A percentile compares a stretch with the other conserved stretches of the same genome.
Evolutionary conservation across 2,113 vertebrate genomes (phyloP).

Genomic region (Dunckerocampus dactyliophorus): DNA sequence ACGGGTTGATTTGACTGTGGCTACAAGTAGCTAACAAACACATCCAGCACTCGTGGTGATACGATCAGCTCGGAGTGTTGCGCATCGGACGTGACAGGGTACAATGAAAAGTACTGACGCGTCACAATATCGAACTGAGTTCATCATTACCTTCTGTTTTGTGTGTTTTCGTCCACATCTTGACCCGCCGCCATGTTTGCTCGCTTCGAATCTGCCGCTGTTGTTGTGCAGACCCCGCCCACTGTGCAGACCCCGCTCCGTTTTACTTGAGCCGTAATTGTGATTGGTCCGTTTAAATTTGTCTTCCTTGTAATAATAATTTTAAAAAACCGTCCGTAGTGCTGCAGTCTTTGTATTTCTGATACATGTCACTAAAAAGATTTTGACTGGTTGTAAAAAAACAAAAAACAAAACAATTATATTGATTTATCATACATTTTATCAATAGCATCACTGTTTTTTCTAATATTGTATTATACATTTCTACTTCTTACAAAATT

Average conservation of each 20-base stretch:
- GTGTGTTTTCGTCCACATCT: conserved; percentile 61
- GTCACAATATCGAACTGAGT: fast-evolving
- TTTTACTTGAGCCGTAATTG: not conserved
- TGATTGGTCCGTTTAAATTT: conserved; percentile 72
- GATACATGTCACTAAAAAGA: too few species aligned
- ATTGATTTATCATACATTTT: too few species aligned
- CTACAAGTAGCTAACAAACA: not conserved
- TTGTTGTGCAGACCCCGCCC: conserved; percentile 35
- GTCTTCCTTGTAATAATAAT: too few species aligned
- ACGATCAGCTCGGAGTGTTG: not conserved
- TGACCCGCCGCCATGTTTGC: conserved; percentile 70
- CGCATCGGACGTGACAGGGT: not conserved
- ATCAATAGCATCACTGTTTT: too few species aligned
- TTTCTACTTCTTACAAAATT: too few species aligned
- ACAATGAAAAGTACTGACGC: not conserved
- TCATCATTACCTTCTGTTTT: conserved; percentile 60
- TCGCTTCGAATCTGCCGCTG: conserved; percentile 74
- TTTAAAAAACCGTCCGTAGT: too few species aligned
- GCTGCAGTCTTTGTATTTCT: too few species aligned
- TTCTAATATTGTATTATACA: too few species aligned
- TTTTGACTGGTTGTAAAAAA: too few species aligned
- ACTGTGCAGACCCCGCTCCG: too few species aligned
- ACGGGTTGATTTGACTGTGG: not conserved
- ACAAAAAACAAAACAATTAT: too few species aligned
- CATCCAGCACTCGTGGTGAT: not conserved